Conservation (phyloP, 2,888 invertebrate species). For the Scaptomyza caliginosa region DNA sequence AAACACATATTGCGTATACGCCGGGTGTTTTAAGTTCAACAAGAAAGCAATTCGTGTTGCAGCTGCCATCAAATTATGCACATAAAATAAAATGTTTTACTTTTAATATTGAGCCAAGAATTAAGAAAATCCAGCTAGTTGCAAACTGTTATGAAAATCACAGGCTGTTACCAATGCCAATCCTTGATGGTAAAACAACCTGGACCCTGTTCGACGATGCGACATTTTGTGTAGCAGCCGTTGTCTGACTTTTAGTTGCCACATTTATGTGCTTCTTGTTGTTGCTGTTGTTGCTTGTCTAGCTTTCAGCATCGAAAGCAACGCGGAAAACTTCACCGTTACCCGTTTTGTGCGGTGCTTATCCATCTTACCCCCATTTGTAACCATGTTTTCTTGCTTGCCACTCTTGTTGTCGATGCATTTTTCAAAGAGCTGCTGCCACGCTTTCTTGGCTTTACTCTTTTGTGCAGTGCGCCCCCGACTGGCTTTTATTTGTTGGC, state of each 20-base stretch:
- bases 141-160: constrained; percentile 39
- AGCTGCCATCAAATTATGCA: constrained; percentile 1
- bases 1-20: constrained; percentile 41
- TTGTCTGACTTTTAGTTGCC: constrained; percentile 51
- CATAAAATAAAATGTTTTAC: constrained; percentile 8
- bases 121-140: constrained; percentile 32
- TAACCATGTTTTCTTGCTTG: constrained; percentile 63
- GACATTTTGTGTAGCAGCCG: constrained; percentile 24
- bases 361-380: constrained; percentile 74
- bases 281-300: constrained; percentile 3
- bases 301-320: constrained; percentile 30
- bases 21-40: constrained; percentile 8
- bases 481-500: constrained; percentile 19
- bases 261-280: constrained; percentile 17
- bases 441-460: constrained; percentile 38
- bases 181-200: constrained; percentile 25
- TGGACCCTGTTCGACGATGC: constrained; percentile 7
- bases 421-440: constrained; percentile 27
- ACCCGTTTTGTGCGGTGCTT: constrained; percentile 63
- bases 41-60: constrained; percentile 10
- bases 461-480: constrained; percentile 25
- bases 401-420: constrained; percentile 33
- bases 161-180: constrained; percentile 22
- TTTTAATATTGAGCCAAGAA: constrained; percentile 44
- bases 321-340: constrained; percentile 59